Base-by-base conservation (phyloP, 2,797 vertebrate genomes). In the Sparidentex hasta region DNA sequence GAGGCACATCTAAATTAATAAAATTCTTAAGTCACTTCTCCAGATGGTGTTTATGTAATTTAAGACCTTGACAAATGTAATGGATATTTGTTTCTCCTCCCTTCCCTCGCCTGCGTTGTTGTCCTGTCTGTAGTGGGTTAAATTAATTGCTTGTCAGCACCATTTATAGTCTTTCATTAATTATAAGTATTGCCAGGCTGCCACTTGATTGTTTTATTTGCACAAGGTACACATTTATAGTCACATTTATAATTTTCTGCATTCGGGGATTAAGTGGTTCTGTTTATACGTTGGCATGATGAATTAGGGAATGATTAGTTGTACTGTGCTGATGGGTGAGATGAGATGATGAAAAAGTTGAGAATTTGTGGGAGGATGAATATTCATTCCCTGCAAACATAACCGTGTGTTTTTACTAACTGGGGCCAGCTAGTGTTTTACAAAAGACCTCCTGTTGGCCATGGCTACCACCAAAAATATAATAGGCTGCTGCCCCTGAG, bases 41-140 rank as follows among this genome's bases (percentile, higher is more conserved):
- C 92, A 93, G 92, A 95, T 94, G 92, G 88, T 91, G 91, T 93
- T 93, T 88, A 84, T 90, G 87, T 86, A 89, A 92, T 94, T 94
- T 89, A 93, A 92, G 84, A 86, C 79, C 67, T 85, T 76, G 86
- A 92, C 85, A 86, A 90, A 91, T 74, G 71, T 67, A 84, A 83
- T 83, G 79, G 55, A 78, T 81, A 81, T 88, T 84, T 85, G 78
- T 82, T 84, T 87, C 63, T 68, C 73, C 71, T 68, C 57, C 41
- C 68, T 77, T 71, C 58, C 44, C 23, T 63, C 27, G 65, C 64
- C 68, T 57, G 52, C 66, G 66, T 71, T 51, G 71, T 81, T 70
- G 65, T 83, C 76, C 74, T 79, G 80, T 81, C 78, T 79, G 46
- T 50, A 70, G 76, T 57, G 80, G 76, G 80, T 85, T 92, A 85